Percentiles rank a stretch among this genome's conserved stretches.
These are phyloP conservation scores for Cyprinodon tularosa DNA, from an alignment of 2,113 vertebrate species.

Conservation along the genomic window DNA sequence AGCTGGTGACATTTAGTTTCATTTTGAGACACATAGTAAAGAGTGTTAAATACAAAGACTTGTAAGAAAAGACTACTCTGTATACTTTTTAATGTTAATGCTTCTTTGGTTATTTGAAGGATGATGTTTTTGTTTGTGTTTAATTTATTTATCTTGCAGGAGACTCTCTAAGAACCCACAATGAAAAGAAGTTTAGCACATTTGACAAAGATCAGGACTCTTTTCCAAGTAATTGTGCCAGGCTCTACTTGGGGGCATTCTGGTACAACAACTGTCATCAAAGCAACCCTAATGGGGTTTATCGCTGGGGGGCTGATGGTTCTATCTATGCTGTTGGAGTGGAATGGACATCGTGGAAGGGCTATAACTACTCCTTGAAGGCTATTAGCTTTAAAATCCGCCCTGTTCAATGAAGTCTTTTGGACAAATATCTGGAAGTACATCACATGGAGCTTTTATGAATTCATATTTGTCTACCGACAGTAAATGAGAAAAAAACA, in stretches of 20 bases:
- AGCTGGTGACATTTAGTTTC: background rate
- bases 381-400: slow-evolving; percentile 44
- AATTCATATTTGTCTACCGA: too few species aligned
- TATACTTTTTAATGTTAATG: background rate
- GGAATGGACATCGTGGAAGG: accelerated
- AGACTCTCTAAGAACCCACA: accelerated
- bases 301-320: slow-evolving; percentile 15
- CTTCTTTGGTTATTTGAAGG: too few species aligned
- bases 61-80: too few species aligned
- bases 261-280: accelerated
- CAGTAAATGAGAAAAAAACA: too few species aligned
- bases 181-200: background rate
- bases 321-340: accelerated
- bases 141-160: slow-evolving; percentile 22
- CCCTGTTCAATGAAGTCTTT: slow-evolving; percentile 8
- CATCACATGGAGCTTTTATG: too few species aligned
- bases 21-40: background rate
- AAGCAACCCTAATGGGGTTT: slow-evolving; percentile 32
- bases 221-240: accelerated
- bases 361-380: slow-evolving; percentile 19
- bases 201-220: background rate
- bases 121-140: background rate
- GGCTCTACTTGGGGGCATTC: accelerated
- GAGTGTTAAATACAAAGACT: background rate
- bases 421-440: too few species aligned